Conservation (phyloP, 2,113 vertebrate species). For the Emydocephalus ijimae region DNA sequence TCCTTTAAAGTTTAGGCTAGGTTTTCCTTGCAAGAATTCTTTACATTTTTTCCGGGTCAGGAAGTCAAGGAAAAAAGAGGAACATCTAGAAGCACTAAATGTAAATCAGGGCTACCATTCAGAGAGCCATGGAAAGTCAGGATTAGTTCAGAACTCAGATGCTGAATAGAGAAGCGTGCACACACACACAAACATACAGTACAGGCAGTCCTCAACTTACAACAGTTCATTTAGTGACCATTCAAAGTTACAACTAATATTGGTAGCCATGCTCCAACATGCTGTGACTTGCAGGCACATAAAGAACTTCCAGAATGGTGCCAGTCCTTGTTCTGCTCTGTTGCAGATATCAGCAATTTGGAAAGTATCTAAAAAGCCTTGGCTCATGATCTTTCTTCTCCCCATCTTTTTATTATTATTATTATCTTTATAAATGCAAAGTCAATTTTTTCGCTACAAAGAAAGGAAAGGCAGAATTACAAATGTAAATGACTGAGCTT, state of each 20-base stretch:
- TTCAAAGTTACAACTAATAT: background rate
- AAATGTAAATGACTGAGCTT: background rate
- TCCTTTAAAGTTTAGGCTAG: background rate
- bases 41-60: constrained; percentile 11
- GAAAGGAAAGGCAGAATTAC: background rate
- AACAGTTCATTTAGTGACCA: background rate
- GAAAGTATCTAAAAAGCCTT: background rate
- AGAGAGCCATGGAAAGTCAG: background rate
- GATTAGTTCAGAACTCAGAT: background rate
- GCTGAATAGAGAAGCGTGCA: background rate
- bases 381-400: background rate
- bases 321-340: background rate
- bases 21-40: constrained; percentile 9
- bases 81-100: background rate
- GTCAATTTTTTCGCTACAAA: background rate
- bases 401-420: background rate
- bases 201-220: background rate
- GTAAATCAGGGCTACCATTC: background rate
- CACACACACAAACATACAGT: background rate
- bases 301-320: background rate
- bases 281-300: background rate
- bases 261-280: background rate
- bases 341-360: background rate
- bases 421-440: background rate
- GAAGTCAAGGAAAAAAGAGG: background rate